These are phyloP conservation scores for Mohoua ochrocephala DNA, from an alignment of 2,113 vertebrate genomes.

Conservation along the genomic window DNA sequence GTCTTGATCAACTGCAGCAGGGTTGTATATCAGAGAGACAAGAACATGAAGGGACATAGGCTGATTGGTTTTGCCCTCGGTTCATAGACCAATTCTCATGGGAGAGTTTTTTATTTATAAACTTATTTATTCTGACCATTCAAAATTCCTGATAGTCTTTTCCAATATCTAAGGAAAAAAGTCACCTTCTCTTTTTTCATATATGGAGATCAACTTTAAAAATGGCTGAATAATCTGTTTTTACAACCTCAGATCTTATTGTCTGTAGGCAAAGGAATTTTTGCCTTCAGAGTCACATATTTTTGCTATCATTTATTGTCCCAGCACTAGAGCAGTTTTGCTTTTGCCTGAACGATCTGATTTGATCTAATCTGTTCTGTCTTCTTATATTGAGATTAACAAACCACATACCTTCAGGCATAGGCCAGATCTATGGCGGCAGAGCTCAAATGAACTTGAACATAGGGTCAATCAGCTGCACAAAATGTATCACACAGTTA, in stretches of 20 bases:
- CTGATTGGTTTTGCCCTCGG: neutral
- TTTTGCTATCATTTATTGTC: neutral
- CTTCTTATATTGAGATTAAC: conserved; percentile 72
- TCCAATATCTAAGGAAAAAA: neutral
- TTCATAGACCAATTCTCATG: neutral
- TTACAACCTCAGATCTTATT: neutral
- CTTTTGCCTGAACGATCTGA: conserved; percentile 31
- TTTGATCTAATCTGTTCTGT: conserved; percentile 67
- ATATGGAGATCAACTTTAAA: neutral
- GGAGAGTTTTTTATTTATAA: neutral
- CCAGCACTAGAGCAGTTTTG: neutral
- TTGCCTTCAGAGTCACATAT: conserved; percentile 7
- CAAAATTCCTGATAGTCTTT: neutral
- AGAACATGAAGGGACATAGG: neutral
- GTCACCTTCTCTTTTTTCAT: neutral
- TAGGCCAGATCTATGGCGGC: conserved; percentile 50
- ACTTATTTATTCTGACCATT: neutral
- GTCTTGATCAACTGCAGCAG: neutral
- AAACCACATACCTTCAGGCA: conserved; percentile 66
- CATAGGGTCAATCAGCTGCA: conserved; percentile 74
- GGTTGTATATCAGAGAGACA: neutral
- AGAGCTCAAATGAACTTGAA: conserved; percentile 70
- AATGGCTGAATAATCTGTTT: neutral
- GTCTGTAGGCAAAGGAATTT: conserved; percentile 11
- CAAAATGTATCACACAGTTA: conserved; percentile 69